phyloP scores from a whole-genome alignment of 1,140 invertebrate species.

The Drosophila bipectinata region DNA sequence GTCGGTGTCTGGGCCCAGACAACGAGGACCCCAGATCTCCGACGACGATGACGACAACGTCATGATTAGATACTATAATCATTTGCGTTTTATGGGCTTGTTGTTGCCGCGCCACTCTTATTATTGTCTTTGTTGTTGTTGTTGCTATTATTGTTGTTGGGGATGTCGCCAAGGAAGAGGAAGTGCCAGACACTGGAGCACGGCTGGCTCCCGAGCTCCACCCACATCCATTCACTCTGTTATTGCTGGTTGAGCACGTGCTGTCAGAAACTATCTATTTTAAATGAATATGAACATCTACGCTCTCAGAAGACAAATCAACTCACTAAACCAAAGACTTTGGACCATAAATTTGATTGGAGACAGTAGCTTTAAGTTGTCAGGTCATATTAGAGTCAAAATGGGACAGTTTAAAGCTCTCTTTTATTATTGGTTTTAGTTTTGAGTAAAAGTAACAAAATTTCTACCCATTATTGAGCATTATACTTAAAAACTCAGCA shows the following conservation, averaged over 20 bases:
- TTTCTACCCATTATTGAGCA: background rate
- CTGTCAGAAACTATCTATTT: slow-evolving; percentile 43
- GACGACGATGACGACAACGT: slow-evolving; percentile 51
- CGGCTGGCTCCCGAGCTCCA: slow-evolving; percentile 7
- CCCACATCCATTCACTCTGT: slow-evolving; percentile 17
- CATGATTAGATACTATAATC: slow-evolving; percentile 83
- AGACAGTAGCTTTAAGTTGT: background rate
- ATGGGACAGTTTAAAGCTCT: background rate
- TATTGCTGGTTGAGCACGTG: slow-evolving; percentile 44
- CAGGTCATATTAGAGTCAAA: background rate
- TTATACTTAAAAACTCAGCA: background rate
- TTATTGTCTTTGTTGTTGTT: slow-evolving; percentile 2
- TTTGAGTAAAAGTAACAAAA: background rate
- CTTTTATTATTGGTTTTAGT: background rate
- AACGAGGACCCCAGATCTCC: slow-evolving; percentile 11
- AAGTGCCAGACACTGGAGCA: slow-evolving; percentile 52
- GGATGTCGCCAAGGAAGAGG: slow-evolving; percentile 52
- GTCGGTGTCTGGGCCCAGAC: slow-evolving; percentile 60
- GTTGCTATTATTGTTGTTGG: slow-evolving; percentile 37
- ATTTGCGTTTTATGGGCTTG: slow-evolving; percentile 80
- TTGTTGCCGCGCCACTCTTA: slow-evolving; percentile 49
- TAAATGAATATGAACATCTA: slow-evolving; percentile 42
- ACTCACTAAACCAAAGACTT: background rate
- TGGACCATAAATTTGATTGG: slow-evolving; percentile 7
- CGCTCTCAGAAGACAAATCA: slow-evolving; percentile 23